These are phyloP conservation scores for Drosophila neonasuta DNA, from an alignment of 2,888 invertebrate genomes.

Conservation along the genomic window DNA sequence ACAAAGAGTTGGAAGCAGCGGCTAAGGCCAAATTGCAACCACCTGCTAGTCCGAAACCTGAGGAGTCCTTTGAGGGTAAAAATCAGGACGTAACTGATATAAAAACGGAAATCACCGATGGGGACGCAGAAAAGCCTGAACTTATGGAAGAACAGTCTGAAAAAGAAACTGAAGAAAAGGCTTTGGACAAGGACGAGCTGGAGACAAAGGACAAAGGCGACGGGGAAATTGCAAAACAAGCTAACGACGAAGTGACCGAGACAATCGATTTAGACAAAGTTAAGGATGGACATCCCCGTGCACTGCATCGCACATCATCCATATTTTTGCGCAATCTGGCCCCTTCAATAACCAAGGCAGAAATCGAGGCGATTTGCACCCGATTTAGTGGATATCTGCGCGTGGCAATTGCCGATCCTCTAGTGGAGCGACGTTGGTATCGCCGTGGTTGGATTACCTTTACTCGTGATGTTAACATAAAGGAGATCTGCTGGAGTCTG, in stretches of 20 bases:
- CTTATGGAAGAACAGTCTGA: slow-evolving; percentile 4
- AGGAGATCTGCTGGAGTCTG: slow-evolving; percentile 99
- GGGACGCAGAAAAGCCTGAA: slow-evolving; percentile 59
- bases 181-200: slow-evolving; percentile 54
- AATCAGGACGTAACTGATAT: slow-evolving; percentile 39
- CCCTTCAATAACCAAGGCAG: slow-evolving; percentile 97
- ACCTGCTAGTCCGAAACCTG: slow-evolving; percentile 56
- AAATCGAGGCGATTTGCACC: slow-evolving; percentile 97
- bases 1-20: slow-evolving; percentile 34
- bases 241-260: slow-evolving; percentile 56
- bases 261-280: slow-evolving; percentile 83
- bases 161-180: slow-evolving; percentile 35
- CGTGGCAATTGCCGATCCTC: slow-evolving; percentile 97
- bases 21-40: slow-evolving; percentile 25
- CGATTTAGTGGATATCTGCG: slow-evolving; percentile 96
- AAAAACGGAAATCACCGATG: slow-evolving; percentile 43
- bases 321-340: slow-evolving; percentile 98
- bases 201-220: slow-evolving; percentile 22
- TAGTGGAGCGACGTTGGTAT: slow-evolving; percentile 97
- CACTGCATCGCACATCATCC: slow-evolving; percentile 97
- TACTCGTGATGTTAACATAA: slow-evolving; percentile 97
- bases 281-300: slow-evolving; percentile 84
- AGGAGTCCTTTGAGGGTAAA: slow-evolving; percentile 40
- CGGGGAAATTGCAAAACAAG: slow-evolving; percentile 49
- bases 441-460: slow-evolving; percentile 99